Base-by-base conservation (phyloP, 2,797 vertebrate genomes). In the Tarsius wallacei region DNA sequence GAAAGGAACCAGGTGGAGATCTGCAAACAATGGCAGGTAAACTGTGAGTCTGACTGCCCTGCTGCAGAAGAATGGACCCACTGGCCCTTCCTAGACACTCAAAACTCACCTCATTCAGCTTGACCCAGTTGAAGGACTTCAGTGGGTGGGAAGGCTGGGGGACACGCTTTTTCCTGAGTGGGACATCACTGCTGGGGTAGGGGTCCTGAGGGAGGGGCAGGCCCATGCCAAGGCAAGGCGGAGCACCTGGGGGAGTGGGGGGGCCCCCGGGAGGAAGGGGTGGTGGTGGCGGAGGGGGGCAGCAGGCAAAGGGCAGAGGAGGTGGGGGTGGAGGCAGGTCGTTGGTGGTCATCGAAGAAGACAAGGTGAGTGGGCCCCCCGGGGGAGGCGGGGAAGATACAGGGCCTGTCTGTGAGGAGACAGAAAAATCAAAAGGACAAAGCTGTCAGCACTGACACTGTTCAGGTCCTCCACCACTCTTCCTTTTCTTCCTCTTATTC, bases 51-150 rank as follows among this genome's bases (percentile, higher is more conserved):
- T 47, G 55, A 70, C 47, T 26, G 14, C 28, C 26, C 53, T 4
- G 31, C 53, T 49, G 15, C 21, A 26, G 51, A 64, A 16, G 13
- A n/a, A 51, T 1, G 7, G 17, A 33, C 22, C 28, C 7, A 0
- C 42, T 7, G 8, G 1, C 14, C 64, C 47, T 7, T 77, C 76
- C 57, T 17, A 36, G 42, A 21, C 12, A 90, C 99, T 99, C 98
- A 99, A 21, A 12, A 90, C 99, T 99, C 98, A 99, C 99, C 99
- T 99, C 99, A 71, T 99, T 99, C 36, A 99, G 98, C 96, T 99
- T 99, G 98, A 99, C 99, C 99, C 99, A 99, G 99, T 99, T 99
- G 99, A 99, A 99, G 85, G 99, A 99, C 98, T 99, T 99, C 97
- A 99, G 99, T 0, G 99, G 99, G 94, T 99, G 99, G 42, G 99